Evolutionary conservation across 2,888 invertebrate species (phyloP), one percentile per base, ranked within the genome.

Genomic region (Stomorhina lunata): DNA sequence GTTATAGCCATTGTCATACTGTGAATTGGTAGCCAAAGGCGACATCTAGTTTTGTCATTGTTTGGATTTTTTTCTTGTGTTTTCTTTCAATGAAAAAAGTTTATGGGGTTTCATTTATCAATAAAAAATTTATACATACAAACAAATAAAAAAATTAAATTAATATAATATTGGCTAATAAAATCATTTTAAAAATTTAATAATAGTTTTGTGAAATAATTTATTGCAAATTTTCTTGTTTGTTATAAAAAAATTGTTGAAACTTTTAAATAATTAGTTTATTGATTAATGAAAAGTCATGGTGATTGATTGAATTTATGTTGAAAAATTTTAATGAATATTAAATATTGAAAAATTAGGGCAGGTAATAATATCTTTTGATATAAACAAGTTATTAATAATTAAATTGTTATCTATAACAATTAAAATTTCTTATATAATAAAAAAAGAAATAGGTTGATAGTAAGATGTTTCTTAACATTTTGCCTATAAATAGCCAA

Each of bases 11-110:
- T 45, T n/a, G 25, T 7, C 53, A 12, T 20, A 34, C 32, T 34
- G 25, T n/a, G 45, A 57, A 65, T 22, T 77, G 59, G 29, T 71
- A 27, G 43, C 65, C 65, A 57, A 57, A 72, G 78, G 78, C 71
- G 78, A 79, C 71, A 57, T 22, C 12, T 53, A 65, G 71, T 57
- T 71, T 71, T 71, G 27, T 45, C 15, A 50, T 43, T 48, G 40
- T 66, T 34, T 57, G 32, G 53, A 2, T 15, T 25, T 37, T 27
- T 15, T 25, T 72, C 50, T 48, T 63, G 63, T 40, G 5, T 20
- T 73, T 61, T 29, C 27, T 65, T 65, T 43, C 45, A 55, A 63
- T 65, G 40, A 20, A 63, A 63, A 63, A 43, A 0, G 9, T 29
- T 73, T 37, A 43, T 63, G 63, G 29, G 63, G 53, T 43, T 63